Percentiles rank a stretch among this genome's conserved stretches.
Conservation (phyloP, 2,888 invertebrate species). For the Dichetophora obliterata region DNA sequence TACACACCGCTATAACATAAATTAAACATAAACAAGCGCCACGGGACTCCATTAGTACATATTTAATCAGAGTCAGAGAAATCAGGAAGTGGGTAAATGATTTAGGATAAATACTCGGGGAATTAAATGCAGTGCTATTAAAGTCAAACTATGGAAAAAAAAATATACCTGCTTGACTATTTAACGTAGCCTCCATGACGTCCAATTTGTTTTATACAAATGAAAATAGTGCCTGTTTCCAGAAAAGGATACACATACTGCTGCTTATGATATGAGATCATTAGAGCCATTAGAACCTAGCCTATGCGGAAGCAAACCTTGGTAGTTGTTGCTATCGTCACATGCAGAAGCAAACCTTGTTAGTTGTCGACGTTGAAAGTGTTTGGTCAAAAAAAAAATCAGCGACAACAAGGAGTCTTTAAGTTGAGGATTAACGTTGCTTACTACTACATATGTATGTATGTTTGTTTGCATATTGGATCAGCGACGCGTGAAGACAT, state of each 20-base stretch:
- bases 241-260: background rate
- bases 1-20: too few species aligned
- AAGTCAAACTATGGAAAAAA: background rate
- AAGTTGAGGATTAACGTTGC: background rate
- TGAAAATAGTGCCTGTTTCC: background rate
- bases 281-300: background rate
- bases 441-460: background rate
- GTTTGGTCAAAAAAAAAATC: background rate
- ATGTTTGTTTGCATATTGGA: background rate
- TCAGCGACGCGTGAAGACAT: background rate
- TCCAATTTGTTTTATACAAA: too few species aligned
- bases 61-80: constrained; percentile 1
- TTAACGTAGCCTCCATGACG: background rate
- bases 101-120: constrained; percentile 1
- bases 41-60: background rate
- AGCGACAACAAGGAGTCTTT: background rate
- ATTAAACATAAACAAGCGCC: constrained; percentile 12
- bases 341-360: background rate
- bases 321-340: background rate
- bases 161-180: background rate
- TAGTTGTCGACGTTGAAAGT: background rate
- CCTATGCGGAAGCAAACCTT: background rate
- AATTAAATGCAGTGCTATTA: background rate
- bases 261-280: background rate
- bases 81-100: constrained; percentile 10